A percentile compares a stretch with the other conserved stretches of the same genome.
Evolutionary conservation across 2,888 invertebrate genomes (phyloP).

Genomic region (Brachypterus glaber): DNA sequence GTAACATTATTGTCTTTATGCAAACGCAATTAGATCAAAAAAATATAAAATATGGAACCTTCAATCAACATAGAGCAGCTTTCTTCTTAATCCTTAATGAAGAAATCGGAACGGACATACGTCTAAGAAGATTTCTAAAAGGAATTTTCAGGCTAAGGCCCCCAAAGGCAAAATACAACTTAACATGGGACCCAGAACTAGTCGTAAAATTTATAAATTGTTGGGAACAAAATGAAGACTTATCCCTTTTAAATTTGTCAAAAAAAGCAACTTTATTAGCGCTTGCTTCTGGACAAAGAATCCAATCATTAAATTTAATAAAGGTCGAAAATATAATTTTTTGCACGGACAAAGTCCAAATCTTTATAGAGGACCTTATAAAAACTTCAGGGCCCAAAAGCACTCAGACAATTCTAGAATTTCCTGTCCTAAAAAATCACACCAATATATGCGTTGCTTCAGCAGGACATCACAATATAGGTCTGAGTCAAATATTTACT

Average conservation of each 20-base stretch:
- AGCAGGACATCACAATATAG: background rate
- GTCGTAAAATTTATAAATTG: conserved; percentile 3
- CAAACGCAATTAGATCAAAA: too few relatives aligned
- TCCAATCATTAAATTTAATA: conserved; percentile 10
- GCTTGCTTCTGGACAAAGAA: conserved; percentile 1
- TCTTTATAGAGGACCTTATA: conserved; percentile 5
- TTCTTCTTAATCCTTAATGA: too few relatives aligned
- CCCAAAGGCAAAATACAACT: conserved; percentile 18
- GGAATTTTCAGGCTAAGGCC: too few relatives aligned
- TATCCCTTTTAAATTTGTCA: conserved; percentile 3
- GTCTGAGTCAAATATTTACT: background rate
- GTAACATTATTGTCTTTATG: too few relatives aligned
- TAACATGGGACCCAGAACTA: conserved; percentile 22
- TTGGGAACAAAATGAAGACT: background rate
- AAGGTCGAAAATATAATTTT: conserved; percentile 7
- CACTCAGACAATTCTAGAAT: background rate
- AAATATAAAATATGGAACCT: too few relatives aligned
- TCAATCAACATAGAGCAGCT: too few relatives aligned
- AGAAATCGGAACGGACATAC: too few relatives aligned
- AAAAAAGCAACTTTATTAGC: background rate
- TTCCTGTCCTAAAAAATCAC: background rate
- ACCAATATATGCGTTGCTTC: background rate
- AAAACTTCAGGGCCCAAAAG: conserved; percentile 7
- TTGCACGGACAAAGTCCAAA: conserved; percentile 2
- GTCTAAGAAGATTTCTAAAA: too few relatives aligned